A percentile compares a stretch with the other conserved stretches of the same genome.
phyloP scores from a whole-genome alignment of 2,797 vertebrate genomes.

The Triplophysa bombifrons region DNA sequence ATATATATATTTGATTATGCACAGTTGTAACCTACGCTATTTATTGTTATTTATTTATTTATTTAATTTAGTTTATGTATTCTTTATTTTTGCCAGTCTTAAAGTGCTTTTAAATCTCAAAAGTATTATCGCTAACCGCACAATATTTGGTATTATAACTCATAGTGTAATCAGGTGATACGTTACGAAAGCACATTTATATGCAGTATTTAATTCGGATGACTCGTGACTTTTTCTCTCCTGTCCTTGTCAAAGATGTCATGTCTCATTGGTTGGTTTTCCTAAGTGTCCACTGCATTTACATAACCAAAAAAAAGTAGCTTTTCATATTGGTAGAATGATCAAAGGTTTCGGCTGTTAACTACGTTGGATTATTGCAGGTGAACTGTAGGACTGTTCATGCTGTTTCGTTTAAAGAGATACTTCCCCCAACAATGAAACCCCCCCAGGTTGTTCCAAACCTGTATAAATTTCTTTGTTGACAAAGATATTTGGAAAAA shows the following conservation, averaged over 20 bases:
- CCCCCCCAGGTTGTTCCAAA: too few species aligned
- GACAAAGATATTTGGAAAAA: too few species aligned
- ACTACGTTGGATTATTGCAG: neutral
- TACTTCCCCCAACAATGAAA: too few species aligned
- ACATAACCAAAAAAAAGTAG: neutral
- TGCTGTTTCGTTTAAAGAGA: too few species aligned
- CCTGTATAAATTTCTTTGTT: too few species aligned
- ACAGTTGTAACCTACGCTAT: slow-evolving; percentile 37
- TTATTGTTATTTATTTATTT: slow-evolving; percentile 53
- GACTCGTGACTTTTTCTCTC: slow-evolving; percentile 34
- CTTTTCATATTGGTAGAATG: neutral
- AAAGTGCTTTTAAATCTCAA: slow-evolving; percentile 22
- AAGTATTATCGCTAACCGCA: slow-evolving; percentile 35
- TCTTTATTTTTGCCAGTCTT: slow-evolving; percentile 9
- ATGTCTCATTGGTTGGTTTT: neutral
- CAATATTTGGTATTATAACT: slow-evolving; percentile 38
- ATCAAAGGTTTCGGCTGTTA: neutral
- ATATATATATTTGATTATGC: slow-evolving; percentile 23
- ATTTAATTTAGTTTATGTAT: slow-evolving; percentile 33
- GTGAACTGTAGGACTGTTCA: too few species aligned
- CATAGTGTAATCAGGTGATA: slow-evolving; percentile 33
- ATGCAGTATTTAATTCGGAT: slow-evolving; percentile 21
- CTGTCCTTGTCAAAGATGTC: slow-evolving; percentile 2
- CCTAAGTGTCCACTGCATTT: neutral
- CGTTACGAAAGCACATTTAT: slow-evolving; percentile 37